phyloP scores from a whole-genome alignment of 2,888 invertebrate species.

The Pollenia angustigena region DNA sequence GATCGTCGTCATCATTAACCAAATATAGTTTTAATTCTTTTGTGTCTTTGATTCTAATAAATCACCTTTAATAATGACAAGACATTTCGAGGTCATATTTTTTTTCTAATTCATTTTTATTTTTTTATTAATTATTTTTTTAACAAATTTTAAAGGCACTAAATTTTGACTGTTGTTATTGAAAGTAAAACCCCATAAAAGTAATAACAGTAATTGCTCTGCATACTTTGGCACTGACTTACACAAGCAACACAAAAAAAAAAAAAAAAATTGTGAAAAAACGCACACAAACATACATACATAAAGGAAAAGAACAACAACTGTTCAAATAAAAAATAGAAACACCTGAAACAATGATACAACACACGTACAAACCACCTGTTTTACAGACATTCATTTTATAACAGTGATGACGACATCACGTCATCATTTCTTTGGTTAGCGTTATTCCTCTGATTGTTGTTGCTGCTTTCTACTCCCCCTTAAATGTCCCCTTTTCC shows the following conservation, averaged over 20 bases:
- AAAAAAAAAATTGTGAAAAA: not conserved
- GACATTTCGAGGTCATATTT: constrained; percentile 66
- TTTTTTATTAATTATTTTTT: constrained; percentile 52
- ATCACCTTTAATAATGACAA: constrained; percentile 51
- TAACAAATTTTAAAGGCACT: constrained; percentile 63
- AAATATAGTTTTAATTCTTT: constrained; percentile 3
- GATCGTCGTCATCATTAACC: not conserved
- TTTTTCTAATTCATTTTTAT: constrained; percentile 29
- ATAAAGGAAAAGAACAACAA: not conserved
- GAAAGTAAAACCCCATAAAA: constrained; percentile 61
- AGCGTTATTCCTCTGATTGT: not conserved
- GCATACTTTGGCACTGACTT: constrained; percentile 15
- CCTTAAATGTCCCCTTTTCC: not conserved
- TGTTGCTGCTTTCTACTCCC: not conserved
- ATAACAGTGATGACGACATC: constrained; percentile 32
- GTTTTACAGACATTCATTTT: constrained; percentile 7
- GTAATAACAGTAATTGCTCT: constrained; percentile 29
- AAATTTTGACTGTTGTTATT: constrained; percentile 51
- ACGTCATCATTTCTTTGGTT: constrained; percentile 45
- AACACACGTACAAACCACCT: constrained; percentile 23
- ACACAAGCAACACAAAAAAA: not conserved
- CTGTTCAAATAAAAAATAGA: not conserved
- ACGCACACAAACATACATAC: constrained; percentile 5
- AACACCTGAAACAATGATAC: constrained; percentile 6
- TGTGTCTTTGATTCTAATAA: constrained; percentile 35